These are phyloP conservation scores for Ciona savignyi DNA, from an alignment of 23 tunicate species.

Conservation along the genomic window DNA sequence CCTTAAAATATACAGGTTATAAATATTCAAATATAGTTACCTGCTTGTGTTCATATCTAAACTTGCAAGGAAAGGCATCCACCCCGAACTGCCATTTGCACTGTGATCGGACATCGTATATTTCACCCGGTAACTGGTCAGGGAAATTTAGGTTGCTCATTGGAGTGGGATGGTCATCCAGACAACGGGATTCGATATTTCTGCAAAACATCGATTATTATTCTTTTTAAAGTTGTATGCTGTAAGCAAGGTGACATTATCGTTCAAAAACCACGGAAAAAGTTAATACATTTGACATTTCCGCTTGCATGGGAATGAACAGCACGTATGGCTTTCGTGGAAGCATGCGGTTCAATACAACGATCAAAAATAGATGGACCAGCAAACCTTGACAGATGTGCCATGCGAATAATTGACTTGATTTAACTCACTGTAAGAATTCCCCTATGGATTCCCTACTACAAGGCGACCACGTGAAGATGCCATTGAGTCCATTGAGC, in stretches of 20 bases:
- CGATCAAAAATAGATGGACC: neutral
- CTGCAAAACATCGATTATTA: neutral
- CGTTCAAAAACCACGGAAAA: no score
- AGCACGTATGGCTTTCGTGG: no score
- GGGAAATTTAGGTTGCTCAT: constrained; percentile 32
- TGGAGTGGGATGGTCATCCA: constrained; percentile 50
- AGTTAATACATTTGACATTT: no score
- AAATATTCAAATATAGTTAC: no score
- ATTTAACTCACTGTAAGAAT: constrained; percentile 49
- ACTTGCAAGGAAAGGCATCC: constrained; percentile 39
- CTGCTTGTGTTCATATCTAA: constrained; percentile 41
- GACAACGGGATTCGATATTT: constrained; percentile 11
- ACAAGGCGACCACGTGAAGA: constrained; percentile 96
- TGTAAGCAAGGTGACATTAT: no score
- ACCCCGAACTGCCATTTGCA: constrained; percentile 92
- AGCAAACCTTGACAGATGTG: constrained; percentile 46
- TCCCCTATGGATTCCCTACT: constrained; percentile 57
- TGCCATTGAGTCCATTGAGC: constrained; percentile 78
- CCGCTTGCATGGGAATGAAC: no score
- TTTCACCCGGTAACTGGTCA: constrained; percentile 76
- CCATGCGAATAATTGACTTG: neutral
- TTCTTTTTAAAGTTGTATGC: no score
- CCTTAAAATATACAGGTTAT: no score
- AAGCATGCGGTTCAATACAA: neutral
- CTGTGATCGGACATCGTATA: constrained; percentile 66